phyloP scores from a whole-genome alignment of 2,888 invertebrate genomes.

The Platycheirus rosarum region DNA sequence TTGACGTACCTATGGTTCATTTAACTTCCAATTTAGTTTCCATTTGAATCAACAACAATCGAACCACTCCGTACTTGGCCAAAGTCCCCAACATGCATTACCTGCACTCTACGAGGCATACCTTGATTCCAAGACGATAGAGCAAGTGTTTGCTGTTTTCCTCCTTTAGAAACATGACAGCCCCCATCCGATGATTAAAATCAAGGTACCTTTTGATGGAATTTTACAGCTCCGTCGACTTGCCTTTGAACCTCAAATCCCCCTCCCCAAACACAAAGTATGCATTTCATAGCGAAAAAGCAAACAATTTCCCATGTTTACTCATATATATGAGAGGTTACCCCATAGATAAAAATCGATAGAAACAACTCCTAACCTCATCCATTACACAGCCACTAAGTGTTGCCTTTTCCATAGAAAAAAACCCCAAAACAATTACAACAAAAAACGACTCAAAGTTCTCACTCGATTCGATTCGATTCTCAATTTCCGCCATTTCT shows the following conservation, averaged over 20 bases:
- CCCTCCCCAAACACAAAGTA: not conserved
- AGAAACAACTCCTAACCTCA: slow-evolving; percentile 43
- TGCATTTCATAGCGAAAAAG: not conserved
- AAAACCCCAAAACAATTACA: slow-evolving; percentile 15
- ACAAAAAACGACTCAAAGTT: slow-evolving; percentile 40
- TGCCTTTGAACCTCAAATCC: not conserved
- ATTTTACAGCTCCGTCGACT: slow-evolving; percentile 17
- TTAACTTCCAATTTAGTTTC: not conserved
- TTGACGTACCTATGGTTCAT: not conserved
- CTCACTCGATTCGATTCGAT: slow-evolving; percentile 61
- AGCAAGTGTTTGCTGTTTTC: not conserved
- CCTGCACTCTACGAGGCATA: not conserved
- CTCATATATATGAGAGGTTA: slow-evolving; percentile 34
- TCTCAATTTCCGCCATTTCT: slow-evolving; percentile 54
- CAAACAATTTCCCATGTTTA: slow-evolving; percentile 38
- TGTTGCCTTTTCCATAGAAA: too few relatives aligned
- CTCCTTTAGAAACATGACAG: slow-evolving; percentile 6
- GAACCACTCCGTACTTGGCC: slow-evolving; percentile 13
- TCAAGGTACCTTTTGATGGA: slow-evolving; percentile 14
- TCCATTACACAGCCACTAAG: slow-evolving; percentile 25
- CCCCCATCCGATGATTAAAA: not conserved
- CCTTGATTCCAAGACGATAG: not conserved
- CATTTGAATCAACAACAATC: slow-evolving; percentile 4
- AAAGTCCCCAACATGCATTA: slow-evolving; percentile 15
- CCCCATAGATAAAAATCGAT: slow-evolving; percentile 47